Evolutionary conservation across 2,888 invertebrate species (phyloP).

Genomic region (Orthosia cruda): DNA sequence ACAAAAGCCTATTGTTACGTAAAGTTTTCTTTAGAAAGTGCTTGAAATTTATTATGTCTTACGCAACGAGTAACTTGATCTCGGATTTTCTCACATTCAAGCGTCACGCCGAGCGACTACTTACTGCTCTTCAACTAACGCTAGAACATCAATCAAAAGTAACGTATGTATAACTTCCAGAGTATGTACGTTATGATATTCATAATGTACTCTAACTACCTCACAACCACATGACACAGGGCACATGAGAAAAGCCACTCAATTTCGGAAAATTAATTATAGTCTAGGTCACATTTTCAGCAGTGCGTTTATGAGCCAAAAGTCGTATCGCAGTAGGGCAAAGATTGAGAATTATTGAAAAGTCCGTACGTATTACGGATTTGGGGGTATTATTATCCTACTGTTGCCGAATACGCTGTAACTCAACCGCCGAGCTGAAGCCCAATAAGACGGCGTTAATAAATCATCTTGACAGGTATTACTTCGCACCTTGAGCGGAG

Average conservation of each 20-base stretch:
- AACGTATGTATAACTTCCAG: slow-evolving; percentile 44
- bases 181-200: slow-evolving; percentile 22
- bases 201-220: slow-evolving; percentile 45
- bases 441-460: slow-evolving; percentile 84
- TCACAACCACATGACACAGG: slow-evolving; percentile 15
- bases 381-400: slow-evolving; percentile 51
- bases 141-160: slow-evolving; percentile 71
- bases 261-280: slow-evolving; percentile 19
- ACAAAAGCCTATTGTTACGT: slow-evolving; percentile 23
- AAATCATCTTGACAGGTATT: slow-evolving; percentile 91
- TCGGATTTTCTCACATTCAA: slow-evolving; percentile 25
- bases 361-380: slow-evolving; percentile 27
- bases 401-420: slow-evolving; percentile 59
- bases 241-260: slow-evolving; percentile 9
- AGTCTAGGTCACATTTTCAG: background rate
- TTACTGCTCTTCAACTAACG: slow-evolving; percentile 27
- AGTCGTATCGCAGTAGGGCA: background rate
- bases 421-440: slow-evolving; percentile 62
- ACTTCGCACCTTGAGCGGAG: slow-evolving; percentile 68
- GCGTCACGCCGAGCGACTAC: background rate
- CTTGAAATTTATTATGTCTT: slow-evolving; percentile 30
- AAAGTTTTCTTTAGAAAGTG: slow-evolving; percentile 16
- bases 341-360: slow-evolving; percentile 51
- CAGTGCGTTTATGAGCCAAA: background rate
- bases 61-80: slow-evolving; percentile 16